Percentiles rank a stretch among this genome's conserved stretches.
Evolutionary conservation across 2,888 invertebrate species (phyloP).

Genomic region (Serripes groenlandicus): DNA sequence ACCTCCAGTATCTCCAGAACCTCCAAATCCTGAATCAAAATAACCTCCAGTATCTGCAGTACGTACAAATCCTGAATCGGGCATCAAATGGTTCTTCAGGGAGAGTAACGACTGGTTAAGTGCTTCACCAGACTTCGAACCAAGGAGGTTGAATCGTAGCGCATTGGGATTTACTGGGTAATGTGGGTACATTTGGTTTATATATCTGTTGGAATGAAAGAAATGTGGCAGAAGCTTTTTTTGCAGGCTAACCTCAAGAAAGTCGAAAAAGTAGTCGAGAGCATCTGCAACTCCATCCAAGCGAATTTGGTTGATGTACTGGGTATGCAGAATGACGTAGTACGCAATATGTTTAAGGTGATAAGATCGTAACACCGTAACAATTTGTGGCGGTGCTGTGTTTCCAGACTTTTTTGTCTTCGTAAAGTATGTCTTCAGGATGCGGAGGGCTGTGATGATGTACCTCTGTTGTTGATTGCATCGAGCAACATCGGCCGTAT

Average conservation of each 20-base stretch:
- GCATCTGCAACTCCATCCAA: constrained; percentile 30
- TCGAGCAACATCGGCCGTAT: constrained; percentile 62
- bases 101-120: constrained; percentile 42
- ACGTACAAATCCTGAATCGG: constrained; percentile 23
- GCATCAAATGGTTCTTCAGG: constrained; percentile 36
- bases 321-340: constrained; percentile 40
- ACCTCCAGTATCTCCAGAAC: not conserved
- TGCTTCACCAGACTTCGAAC: constrained; percentile 29
- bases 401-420: constrained; percentile 28
- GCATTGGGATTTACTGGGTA: constrained; percentile 1
- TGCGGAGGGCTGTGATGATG: constrained; percentile 67
- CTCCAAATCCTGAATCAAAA: not conserved
- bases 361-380: constrained; percentile 45
- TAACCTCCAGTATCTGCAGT: too few species aligned
- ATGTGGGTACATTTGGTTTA: constrained; percentile 37
- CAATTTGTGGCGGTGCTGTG: constrained; percentile 33
- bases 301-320: constrained; percentile 8
- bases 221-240: constrained; percentile 49
- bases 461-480: constrained; percentile 40
- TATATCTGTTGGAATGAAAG: constrained; percentile 54
- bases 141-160: constrained; percentile 38
- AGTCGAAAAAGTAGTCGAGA: constrained; percentile 18
- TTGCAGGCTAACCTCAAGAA: constrained; percentile 28
- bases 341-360: constrained; percentile 53
- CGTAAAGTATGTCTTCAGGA: constrained; percentile 65